Evolutionary conservation across 2,113 vertebrate genomes (phyloP), one percentile per base, ranked within the genome.

Genomic region (Bungarus multicinctus): DNA sequence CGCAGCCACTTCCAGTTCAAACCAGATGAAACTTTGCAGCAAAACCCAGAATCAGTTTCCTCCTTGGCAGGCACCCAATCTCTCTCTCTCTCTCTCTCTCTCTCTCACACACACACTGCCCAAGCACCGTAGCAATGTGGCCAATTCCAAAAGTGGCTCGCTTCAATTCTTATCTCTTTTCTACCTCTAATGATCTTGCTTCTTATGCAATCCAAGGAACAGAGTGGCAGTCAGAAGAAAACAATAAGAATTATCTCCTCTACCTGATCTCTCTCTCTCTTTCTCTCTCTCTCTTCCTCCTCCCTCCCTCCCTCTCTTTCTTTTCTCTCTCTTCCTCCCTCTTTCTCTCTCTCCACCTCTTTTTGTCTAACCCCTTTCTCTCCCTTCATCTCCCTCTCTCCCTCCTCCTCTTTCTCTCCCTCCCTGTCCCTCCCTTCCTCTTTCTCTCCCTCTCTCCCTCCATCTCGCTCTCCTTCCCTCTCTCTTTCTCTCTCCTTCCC

Each of bases 21-120:
- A 96, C 94, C 96, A 96, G 96, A 91, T 47, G 57, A 57, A 96
- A 96, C 94, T 96, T 95, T 47, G 95, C 95, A 95, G 94, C 90
- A 96, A 94, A 92, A 96, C 93, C 93, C 92, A 92, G 92, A 90
- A 87, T 58, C 18, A 14, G 91, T 94, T 91, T 94, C 91, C 47
- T 91, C 2, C 18, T 23, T 60, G 11, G 0, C 27, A 89, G 64
- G 93, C 92, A 92, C 93, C 88, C 89, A 23, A 95, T 64, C 45
- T 89, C 16, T 54, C 3, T n/a, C n/a, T 74, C 64, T 16, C 58
- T 60, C 58, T 27, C 25, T 27, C 58, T 8, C 55, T 55, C 18
- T 57, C 55, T 57, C 54, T 11, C 27, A 30, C 60, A 30, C 60
- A 30, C 9, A 4, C 60, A 14, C 69, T 74, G 69, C n/a, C 43